phyloP scores from a whole-genome alignment of 1,140 invertebrate species.

The Drosophila albomicans region DNA sequence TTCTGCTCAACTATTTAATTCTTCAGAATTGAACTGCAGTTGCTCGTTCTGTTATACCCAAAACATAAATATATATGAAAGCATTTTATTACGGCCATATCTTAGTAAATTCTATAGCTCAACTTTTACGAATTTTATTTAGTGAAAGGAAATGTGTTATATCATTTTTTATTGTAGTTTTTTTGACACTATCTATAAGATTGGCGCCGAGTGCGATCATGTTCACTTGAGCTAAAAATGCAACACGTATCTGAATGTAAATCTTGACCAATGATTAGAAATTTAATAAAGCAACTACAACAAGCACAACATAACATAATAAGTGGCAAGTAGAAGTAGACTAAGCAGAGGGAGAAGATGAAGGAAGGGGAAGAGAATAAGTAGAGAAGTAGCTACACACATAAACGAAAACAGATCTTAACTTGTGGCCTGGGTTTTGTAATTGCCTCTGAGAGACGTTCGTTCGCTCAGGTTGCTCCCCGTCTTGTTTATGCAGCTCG shows the following conservation, averaged over 20 bases:
- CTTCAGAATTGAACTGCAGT: too few relatives aligned
- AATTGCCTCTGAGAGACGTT: slow-evolving; percentile 52
- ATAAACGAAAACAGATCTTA: slow-evolving; percentile 46
- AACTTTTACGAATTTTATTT: background rate
- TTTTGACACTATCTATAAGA: slow-evolving; percentile 9
- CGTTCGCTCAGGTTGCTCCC: slow-evolving; percentile 2
- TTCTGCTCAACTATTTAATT: too few relatives aligned
- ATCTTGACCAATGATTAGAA: slow-evolving; percentile 68
- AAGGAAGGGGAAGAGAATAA: background rate
- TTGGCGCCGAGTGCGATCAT: slow-evolving; percentile 7
- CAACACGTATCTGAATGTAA: slow-evolving; percentile 55
- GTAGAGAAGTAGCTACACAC: background rate
- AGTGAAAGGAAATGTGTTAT: slow-evolving; percentile 4
- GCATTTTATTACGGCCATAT: too few relatives aligned
- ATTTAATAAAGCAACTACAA: slow-evolving; percentile 71
- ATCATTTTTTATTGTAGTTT: background rate
- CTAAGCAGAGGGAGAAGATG: background rate
- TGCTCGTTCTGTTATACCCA: too few relatives aligned
- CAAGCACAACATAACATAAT: slow-evolving; percentile 38
- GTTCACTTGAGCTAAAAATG: slow-evolving; percentile 1
- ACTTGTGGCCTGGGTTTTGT: slow-evolving; percentile 55
- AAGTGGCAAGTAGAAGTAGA: slow-evolving; percentile 30
- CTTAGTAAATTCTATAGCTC: too few relatives aligned
- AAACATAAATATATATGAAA: too few relatives aligned
- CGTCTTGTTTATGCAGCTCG: slow-evolving; percentile 55